Conservation (phyloP, 2,888 invertebrate species). For the Brachyopa scutellaris region DNA sequence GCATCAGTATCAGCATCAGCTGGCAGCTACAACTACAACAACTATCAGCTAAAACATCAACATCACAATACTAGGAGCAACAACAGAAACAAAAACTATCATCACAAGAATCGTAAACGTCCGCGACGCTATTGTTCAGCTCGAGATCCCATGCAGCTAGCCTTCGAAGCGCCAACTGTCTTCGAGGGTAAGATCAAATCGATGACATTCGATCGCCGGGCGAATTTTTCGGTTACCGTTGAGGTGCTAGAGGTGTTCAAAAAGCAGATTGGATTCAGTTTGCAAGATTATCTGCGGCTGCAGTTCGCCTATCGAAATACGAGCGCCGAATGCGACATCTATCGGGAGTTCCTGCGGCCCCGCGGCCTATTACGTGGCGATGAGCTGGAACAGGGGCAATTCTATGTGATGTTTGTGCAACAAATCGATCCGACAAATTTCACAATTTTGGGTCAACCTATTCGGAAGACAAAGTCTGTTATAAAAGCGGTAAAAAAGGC, state of each 20-base stretch:
- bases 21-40: constrained; percentile 56
- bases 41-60: constrained; percentile 62
- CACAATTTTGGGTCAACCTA: constrained; percentile 81
- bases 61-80: constrained; percentile 50
- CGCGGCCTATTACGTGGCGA: constrained; percentile 80
- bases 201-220: constrained; percentile 84
- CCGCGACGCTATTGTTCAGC: constrained; percentile 84
- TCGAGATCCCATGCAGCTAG: constrained; percentile 85
- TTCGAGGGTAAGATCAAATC: constrained; percentile 86
- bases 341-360: constrained; percentile 79
- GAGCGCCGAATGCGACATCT: constrained; percentile 81
- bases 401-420: constrained; percentile 81
- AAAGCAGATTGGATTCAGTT: constrained; percentile 82
- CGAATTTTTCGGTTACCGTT: constrained; percentile 86
- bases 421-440: constrained; percentile 81
- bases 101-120: constrained; percentile 72
- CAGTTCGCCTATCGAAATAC: constrained; percentile 80
- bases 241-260: constrained; percentile 86
- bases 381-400: constrained; percentile 80
- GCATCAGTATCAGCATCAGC: constrained; percentile 2
- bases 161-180: constrained; percentile 86
- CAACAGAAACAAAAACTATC: constrained; percentile 53
- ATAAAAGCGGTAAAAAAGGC: constrained; percentile 79
- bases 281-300: constrained; percentile 79
- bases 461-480: constrained; percentile 79